phyloP scores from a whole-genome alignment of 1,140 invertebrate genomes.

The Sycophila sp. region DNA sequence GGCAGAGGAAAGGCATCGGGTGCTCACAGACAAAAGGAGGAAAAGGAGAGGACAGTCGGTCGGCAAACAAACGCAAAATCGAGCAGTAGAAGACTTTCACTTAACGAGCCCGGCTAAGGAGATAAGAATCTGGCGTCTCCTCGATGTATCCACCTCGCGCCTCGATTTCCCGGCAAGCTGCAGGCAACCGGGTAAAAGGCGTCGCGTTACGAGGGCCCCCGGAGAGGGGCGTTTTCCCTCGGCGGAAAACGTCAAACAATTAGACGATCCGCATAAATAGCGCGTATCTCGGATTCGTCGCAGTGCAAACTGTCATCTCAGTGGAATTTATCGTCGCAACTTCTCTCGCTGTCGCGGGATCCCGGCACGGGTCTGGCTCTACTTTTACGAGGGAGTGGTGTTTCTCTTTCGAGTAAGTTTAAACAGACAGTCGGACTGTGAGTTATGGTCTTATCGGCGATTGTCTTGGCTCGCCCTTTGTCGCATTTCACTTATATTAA shows the following conservation, averaged over 20 bases:
- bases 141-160: too few species aligned
- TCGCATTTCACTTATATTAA: too few species aligned
- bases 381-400: too few species aligned
- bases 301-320: conserved; percentile 55
- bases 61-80: not conserved
- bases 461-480: too few species aligned
- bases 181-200: too few species aligned
- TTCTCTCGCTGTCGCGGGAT: not conserved
- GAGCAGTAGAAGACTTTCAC: not conserved
- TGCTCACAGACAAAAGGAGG: too few species aligned
- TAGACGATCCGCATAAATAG: conserved; percentile 50
- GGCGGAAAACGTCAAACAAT: conserved; percentile 52
- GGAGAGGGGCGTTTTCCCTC: not conserved
- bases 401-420: too few species aligned
- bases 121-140: not conserved
- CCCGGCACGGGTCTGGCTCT: too few species aligned
- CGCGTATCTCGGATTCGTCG: conserved; percentile 43
- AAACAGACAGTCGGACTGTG: too few species aligned
- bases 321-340: conserved; percentile 59
- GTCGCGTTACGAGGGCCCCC: conserved; percentile 28
- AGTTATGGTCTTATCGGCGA: not conserved
- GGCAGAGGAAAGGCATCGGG: too few species aligned
- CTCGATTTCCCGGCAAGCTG: conserved; percentile 19
- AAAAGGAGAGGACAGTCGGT: too few species aligned
- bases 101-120: not conserved